These are phyloP conservation scores for Conus betulinus DNA, from an alignment of 1,140 invertebrate genomes.

Conservation along the genomic window DNA sequence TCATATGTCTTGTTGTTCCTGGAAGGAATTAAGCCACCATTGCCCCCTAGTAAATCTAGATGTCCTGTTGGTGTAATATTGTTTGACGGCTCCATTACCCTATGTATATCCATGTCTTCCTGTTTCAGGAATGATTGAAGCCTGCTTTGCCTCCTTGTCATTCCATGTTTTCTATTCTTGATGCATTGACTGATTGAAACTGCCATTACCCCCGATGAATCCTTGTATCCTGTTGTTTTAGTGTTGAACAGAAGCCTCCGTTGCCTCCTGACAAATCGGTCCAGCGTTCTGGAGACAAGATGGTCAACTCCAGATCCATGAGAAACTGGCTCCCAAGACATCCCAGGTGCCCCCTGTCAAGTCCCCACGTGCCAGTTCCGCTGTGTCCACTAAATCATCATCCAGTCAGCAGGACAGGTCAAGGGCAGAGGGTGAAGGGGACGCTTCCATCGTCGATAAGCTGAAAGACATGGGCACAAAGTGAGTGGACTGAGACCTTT, in stretches of 20 bases:
- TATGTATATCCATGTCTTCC: no score
- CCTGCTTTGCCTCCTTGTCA: no score
- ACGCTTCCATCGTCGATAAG: slow-evolving; percentile 66
- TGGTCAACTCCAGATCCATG: slow-evolving; percentile 12
- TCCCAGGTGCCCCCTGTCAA: slow-evolving; percentile 39
- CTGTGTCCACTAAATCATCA: slow-evolving; percentile 16
- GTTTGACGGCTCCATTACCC: no score
- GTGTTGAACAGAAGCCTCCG: slow-evolving; percentile 53
- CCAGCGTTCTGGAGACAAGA: slow-evolving; percentile 20
- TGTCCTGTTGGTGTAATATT: no score
- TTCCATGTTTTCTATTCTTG: no score
- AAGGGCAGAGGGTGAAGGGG: slow-evolving; percentile 25
- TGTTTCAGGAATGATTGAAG: no score
- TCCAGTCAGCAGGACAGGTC: not conserved
- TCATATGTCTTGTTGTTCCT: no score
- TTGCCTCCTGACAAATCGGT: slow-evolving; percentile 32
- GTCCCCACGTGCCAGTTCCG: slow-evolving; percentile 24
- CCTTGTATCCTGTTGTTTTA: slow-evolving; percentile 28
- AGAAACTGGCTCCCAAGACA: slow-evolving; percentile 34
- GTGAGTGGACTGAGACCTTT: slow-evolving; percentile 47
- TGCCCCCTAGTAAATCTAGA: no score
- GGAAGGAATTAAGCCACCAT: no score
- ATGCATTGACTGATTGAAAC: no score
- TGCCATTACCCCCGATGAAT: no score
- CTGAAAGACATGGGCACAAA: slow-evolving; percentile 67